A percentile compares a stretch with the other conserved stretches of the same genome.
These are phyloP conservation scores for Megalops cyprinoides DNA, from an alignment of 2,797 vertebrate species.

Conservation along the genomic window DNA sequence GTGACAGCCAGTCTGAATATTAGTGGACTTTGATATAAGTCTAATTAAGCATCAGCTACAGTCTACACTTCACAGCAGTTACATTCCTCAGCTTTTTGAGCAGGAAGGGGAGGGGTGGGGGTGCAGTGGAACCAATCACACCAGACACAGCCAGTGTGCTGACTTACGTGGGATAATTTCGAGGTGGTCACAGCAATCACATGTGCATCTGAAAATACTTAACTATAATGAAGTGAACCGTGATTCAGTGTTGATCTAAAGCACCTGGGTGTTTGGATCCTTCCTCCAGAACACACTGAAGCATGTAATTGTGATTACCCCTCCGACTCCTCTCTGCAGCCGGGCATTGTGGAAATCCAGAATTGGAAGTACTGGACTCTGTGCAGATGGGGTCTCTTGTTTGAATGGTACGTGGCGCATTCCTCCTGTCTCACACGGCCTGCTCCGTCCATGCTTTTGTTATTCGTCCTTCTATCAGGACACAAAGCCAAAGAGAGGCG, in stretches of 20 bases:
- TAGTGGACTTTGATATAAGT: conserved; percentile 12
- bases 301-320: conserved; percentile 56
- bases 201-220: conserved; percentile 63
- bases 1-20: conserved; percentile 3
- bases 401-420: conserved; percentile 44
- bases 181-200: conserved; percentile 53
- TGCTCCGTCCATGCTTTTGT: conserved; percentile 52
- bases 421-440: conserved; percentile 43
- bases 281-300: conserved; percentile 57
- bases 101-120: conserved; percentile 26
- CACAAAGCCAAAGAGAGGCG: conserved; percentile 40
- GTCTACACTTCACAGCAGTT: background rate
- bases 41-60: conserved; percentile 14
- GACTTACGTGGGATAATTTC: conserved; percentile 43
- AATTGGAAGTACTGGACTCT: conserved; percentile 47
- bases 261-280: conserved; percentile 66
- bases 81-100: conserved; percentile 40
- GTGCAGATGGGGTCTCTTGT: conserved; percentile 55
- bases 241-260: conserved; percentile 69
- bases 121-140: conserved; percentile 50
- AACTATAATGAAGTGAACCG: conserved; percentile 61
- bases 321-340: conserved; percentile 46
- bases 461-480: conserved; percentile 47
- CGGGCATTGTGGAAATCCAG: conserved; percentile 45
- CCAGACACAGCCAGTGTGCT: conserved; percentile 51